Conservation (phyloP, 2,888 invertebrate genomes). For the Sinodicranocentrus sp. region DNA sequence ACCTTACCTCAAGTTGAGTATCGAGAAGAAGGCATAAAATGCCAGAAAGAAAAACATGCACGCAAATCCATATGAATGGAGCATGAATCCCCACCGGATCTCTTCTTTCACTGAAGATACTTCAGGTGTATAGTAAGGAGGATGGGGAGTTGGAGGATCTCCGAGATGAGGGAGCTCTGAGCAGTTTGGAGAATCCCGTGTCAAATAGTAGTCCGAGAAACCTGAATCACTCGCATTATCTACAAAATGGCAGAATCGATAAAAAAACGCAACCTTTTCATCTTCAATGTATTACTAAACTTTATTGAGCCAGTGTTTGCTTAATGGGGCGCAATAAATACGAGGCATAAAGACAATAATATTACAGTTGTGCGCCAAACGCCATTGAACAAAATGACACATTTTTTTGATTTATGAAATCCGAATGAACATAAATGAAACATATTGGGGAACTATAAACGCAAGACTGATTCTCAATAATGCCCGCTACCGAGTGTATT, state of each 20-base stretch:
- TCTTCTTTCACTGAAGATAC: constrained; percentile 78
- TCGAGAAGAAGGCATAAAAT: constrained; percentile 81
- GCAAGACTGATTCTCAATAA: not conserved
- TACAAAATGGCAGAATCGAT: constrained; percentile 9
- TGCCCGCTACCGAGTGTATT: too few relatives aligned
- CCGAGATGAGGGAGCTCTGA: constrained; percentile 45
- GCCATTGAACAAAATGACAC: not conserved
- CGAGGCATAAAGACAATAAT: constrained; percentile 1
- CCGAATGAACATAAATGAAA: constrained; percentile 8
- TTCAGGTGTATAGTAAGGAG: constrained; percentile 57
- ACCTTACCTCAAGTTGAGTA: constrained; percentile 80
- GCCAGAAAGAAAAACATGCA: constrained; percentile 81
- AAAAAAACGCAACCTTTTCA: constrained; percentile 23
- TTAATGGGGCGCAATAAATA: constrained; percentile 19
- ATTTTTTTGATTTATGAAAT: constrained; percentile 12
- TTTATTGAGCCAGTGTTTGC: not conserved
- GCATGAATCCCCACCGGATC: constrained; percentile 80
- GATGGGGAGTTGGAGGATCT: constrained; percentile 8
- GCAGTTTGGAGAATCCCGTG: constrained; percentile 59
- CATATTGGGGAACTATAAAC: not conserved
- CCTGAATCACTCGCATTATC: constrained; percentile 50
- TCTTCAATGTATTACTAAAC: not conserved
- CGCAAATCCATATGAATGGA: constrained; percentile 82
- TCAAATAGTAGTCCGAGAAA: constrained; percentile 49
- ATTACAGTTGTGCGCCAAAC: not conserved